Evolutionary conservation across 1,140 invertebrate genomes (phyloP), one percentile per base, ranked within the genome.

Genomic region (Caenorhabditis remanei): DNA sequence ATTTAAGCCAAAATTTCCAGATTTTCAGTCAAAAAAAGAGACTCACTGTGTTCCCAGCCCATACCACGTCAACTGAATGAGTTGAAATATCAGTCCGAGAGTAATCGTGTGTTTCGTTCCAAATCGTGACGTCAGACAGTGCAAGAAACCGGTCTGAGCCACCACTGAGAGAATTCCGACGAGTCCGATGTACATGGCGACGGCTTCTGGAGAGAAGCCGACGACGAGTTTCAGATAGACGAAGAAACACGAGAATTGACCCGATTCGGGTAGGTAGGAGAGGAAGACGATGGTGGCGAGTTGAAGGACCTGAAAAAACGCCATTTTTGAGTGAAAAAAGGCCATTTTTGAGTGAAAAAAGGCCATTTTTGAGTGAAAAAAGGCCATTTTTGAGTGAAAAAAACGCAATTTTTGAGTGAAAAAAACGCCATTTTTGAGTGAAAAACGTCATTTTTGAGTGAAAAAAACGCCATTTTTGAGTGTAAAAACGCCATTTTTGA

Each of bases 201-300:
- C 98, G 94, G 97, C 96, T 91, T 97, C 95, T 87, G 95, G 96
- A 90, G 96, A 96, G 94, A 99, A 99, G 88, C 96, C 96, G 95
- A 94, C 93, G 93, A 95, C 97, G 91, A 99, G 94, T 94, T 97
- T 97, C 67, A 99, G 95, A 94, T 99, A 99, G 90, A 99, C 98
- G 94, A 99, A 99, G 94, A 99, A 99, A 94, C 98, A 99, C 86
- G 98, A 99, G 94, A 99, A 99, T 94, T 99, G 97, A 87, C 98
- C 98, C 61, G 95, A 95, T 91, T 99, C 98, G n/a, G 98, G 98
- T 90, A 99, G 94, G 94, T 99, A 99, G 43, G 97, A 99, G 61
- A 99, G 94, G 93, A 99, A 97, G 88, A 99, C 98, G 41, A 98
- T 96, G 87, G 98, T 95, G 94, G 97, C 99, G 88, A 99, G 95